Conservation (phyloP, 2,113 vertebrate genomes). For the Chauna torquata region DNA sequence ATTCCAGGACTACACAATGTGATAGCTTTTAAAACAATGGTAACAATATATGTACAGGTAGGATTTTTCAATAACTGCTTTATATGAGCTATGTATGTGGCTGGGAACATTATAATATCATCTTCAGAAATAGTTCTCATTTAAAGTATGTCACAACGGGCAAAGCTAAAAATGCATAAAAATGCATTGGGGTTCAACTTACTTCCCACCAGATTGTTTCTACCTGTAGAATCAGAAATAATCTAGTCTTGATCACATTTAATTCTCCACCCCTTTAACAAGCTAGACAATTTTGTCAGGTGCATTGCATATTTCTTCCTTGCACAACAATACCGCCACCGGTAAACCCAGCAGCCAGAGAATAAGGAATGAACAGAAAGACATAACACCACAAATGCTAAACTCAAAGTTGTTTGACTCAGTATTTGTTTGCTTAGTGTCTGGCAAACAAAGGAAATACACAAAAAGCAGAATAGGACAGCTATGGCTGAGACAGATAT, state of each 20-base stretch:
- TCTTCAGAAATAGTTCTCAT: constrained; percentile 8
- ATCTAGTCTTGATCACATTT: neutral
- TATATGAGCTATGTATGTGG: neutral
- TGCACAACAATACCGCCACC: neutral
- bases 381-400: neutral
- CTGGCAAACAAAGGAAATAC: neutral
- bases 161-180: constrained; percentile 26
- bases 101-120: neutral
- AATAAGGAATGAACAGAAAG: neutral
- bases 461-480: neutral
- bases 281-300: neutral
- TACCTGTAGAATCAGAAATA: neutral
- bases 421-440: neutral
- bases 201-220: neutral
- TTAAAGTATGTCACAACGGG: neutral
- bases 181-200: neutral
- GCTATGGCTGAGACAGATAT: neutral
- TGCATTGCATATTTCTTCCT: neutral
- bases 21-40: neutral
- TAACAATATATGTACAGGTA: neutral
- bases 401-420: neutral
- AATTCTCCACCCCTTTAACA: neutral
- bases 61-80: neutral
- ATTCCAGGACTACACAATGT: neutral
- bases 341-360: neutral